Base-by-base conservation (phyloP, 1,140 invertebrate genomes). In the Zaprionus camerounensis region DNA sequence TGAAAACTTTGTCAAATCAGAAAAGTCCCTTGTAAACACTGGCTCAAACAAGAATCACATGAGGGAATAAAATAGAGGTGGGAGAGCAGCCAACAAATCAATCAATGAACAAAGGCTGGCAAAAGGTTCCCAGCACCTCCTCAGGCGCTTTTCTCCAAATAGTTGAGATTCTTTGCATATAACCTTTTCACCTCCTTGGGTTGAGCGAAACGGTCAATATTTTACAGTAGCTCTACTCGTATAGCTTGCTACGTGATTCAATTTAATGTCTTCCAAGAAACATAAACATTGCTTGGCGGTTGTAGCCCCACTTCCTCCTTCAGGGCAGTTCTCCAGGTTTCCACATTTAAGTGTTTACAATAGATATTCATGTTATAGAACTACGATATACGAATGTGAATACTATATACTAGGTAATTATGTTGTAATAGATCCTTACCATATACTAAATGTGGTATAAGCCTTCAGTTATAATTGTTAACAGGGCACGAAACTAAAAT, bases 91-190 rank as follows among this genome's bases (percentile, higher is more conserved):
- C 15, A 31, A 17, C 41, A 81, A 84, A 84, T 84, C 82, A 84
- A 84, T 84, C 82, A 86, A 82, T 65, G 56, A 67, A 66, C 66
- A 66, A 78, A 61, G 46, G 34, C 44, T 44, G 63, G 46, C 56
- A 76, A 82, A 80, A 72, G 81, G 81, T 80, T 64, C 53, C 20
- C 65, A 74, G 46, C 53, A n/a, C 6, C 65, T 61, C 66, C 69
- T 62, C 15, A 41, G 80, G 78, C 73, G 74, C 24, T 20, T 34
- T 24, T 4, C 61, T n/a, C 51, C 22, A 46, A 71, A 73, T 80
- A 77, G 69, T 84, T 70, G 36, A 69, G 34, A 65, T 53, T 49
- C 17, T 66, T 41, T 63, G 24, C 12, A 69, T 65, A 26, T 13
- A 38, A 65, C 49, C 56, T 20, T 58, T 36, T 58, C 31, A 17